A percentile compares a stretch with the other conserved stretches of the same genome.
These are phyloP conservation scores for Characodon lateralis DNA, from an alignment of 2,797 vertebrate genomes.

Conservation along the genomic window DNA sequence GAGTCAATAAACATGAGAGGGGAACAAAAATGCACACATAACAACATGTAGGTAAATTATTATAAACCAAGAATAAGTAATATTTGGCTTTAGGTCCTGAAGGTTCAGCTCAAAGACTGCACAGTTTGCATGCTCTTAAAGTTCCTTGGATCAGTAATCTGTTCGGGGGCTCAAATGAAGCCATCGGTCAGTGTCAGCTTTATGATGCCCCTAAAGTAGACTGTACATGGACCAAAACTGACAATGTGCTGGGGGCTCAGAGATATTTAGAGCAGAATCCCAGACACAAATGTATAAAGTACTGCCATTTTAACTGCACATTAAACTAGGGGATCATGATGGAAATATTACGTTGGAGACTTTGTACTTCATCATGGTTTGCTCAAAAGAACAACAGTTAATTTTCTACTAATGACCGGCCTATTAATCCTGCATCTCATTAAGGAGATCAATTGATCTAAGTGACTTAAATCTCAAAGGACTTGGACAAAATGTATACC, in stretches of 20 bases:
- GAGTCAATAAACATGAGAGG: neutral
- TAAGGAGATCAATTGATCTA: constrained; percentile 38
- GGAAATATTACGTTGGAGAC: constrained; percentile 1
- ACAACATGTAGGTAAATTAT: neutral
- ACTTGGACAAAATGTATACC: constrained; percentile 12
- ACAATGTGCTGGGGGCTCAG: constrained; percentile 31
- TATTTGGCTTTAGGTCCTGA: constrained; percentile 40
- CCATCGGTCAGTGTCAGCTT: constrained; percentile 69
- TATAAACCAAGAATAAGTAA: neutral
- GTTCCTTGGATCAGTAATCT: constrained; percentile 55
- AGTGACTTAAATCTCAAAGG: constrained; percentile 13
- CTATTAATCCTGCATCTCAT: constrained; percentile 45
- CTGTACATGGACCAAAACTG: constrained; percentile 38
- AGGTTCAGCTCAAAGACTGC: constrained; percentile 45
- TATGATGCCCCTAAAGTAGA: constrained; percentile 61
- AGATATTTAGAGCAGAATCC: constrained; percentile 33
- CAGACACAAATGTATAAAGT: neutral
- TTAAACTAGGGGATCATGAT: constrained; percentile 11
- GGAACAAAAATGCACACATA: neutral
- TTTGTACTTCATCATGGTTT: constrained; percentile 25
- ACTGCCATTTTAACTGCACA: constrained; percentile 16
- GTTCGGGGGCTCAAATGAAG: constrained; percentile 69
- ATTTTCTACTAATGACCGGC: constrained; percentile 43
- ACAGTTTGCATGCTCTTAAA: constrained; percentile 50
- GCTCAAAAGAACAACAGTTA: constrained; percentile 30